Evolutionary conservation across 1,140 invertebrate species (phyloP).

Genomic region (Heliothis virescens): DNA sequence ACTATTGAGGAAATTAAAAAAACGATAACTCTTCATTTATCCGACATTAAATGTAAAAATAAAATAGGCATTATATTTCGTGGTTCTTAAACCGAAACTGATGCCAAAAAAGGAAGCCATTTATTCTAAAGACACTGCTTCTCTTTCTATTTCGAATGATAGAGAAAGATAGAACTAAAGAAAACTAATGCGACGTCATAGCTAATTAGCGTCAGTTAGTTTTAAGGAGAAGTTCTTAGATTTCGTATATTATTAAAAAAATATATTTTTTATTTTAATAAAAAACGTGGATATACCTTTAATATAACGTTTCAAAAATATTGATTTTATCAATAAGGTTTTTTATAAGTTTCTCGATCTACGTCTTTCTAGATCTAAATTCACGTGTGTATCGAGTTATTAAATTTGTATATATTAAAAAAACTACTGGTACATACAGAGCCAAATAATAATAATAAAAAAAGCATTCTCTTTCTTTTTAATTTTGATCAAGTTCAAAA

Average conservation of each 20-base stretch:
- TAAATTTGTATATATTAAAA: too few species aligned
- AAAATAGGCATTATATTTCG: constrained; percentile 42
- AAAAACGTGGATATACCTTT: too few species aligned
- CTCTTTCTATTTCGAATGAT: constrained; percentile 61
- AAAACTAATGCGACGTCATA: constrained; percentile 76
- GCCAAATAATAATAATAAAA: background rate
- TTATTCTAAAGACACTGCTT: constrained; percentile 62
- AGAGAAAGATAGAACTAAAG: constrained; percentile 60
- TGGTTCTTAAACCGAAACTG: constrained; percentile 56
- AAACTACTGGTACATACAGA: too few species aligned
- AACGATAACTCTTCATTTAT: constrained; percentile 30
- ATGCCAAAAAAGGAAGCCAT: constrained; percentile 72
- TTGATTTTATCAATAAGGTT: too few species aligned
- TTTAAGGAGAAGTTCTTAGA: constrained; percentile 68
- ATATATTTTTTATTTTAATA: background rate
- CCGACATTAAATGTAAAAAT: constrained; percentile 42
- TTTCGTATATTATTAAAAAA: background rate
- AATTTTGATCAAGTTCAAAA: background rate
- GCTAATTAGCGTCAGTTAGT: constrained; percentile 74
- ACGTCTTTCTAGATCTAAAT: too few species aligned
- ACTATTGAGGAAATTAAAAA: constrained; percentile 32
- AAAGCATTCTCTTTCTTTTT: too few species aligned
- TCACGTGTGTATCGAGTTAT: too few species aligned
- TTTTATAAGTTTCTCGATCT: too few species aligned
- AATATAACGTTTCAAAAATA: too few species aligned